These are phyloP conservation scores for Alcedo quadribrachys DNA, from an alignment of 2,797 vertebrate species.

Conservation along the genomic window DNA sequence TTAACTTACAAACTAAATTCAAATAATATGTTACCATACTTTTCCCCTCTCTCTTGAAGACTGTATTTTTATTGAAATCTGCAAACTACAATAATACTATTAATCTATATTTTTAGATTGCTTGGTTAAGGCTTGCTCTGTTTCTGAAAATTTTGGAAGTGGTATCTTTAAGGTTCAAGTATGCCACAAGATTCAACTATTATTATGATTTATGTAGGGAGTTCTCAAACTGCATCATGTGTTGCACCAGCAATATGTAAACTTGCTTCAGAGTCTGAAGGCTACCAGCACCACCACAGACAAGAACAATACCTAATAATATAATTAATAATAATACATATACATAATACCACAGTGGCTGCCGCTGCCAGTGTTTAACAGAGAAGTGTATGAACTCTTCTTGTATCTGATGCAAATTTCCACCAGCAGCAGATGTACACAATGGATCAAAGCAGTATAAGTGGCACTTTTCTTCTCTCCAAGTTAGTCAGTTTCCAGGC, in stretches of 20 bases:
- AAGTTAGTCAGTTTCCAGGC: background rate
- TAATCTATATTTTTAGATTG: background rate
- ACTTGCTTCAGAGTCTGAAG: background rate
- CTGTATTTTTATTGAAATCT: background rate
- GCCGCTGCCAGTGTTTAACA: background rate
- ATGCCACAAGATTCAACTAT: accelerated
- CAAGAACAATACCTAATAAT: background rate
- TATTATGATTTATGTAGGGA: background rate
- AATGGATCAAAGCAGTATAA: background rate
- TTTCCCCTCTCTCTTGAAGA: background rate
- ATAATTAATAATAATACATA: too few relatives aligned
- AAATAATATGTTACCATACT: background rate
- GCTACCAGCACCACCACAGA: background rate
- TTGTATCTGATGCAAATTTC: background rate
- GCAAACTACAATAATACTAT: background rate
- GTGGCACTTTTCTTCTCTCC: background rate
- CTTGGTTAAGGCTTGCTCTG: background rate
- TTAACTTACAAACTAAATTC: background rate
- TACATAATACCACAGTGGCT: background rate
- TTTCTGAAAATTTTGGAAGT: background rate
- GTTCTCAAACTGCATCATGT: background rate
- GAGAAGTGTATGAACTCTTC: background rate
- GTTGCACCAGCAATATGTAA: background rate
- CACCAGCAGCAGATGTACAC: background rate
- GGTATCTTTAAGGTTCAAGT: background rate